Base-by-base conservation (phyloP, 2,888 invertebrate genomes). In the Conchocele bisecta region DNA sequence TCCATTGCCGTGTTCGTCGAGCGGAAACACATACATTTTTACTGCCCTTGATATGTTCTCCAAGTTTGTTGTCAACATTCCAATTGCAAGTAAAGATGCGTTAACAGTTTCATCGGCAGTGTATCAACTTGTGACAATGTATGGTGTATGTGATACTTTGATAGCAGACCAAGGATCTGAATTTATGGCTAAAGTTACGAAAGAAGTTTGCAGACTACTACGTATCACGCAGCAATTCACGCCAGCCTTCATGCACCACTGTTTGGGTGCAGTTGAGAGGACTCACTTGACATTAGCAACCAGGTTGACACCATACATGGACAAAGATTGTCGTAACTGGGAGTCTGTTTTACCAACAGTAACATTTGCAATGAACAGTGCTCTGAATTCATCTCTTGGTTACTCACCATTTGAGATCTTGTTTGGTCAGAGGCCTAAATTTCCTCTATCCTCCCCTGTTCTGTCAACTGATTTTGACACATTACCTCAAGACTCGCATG, bases 331-430 rank as follows among this genome's bases (percentile, higher is more conserved):
- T 37, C 56, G 42, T 42, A 59, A 46, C 7, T 70, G 69, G 70
- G 53, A 56, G 24, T 48, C 46, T 26, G 24, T 48, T 39, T 24
- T 65, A 0, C 44, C 22, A 29, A 48, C 51, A 39, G 64, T 70
- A 22, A 48, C 64, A 9, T 70, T 77, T 44, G 48, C 69, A 22
- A 69, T 69, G 50, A 76, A 76, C 35, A 50, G 58, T 35, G n/a
- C 60, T 48, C 65, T 58, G 3, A 48, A 75, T 46, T 7, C 74
- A n/a, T 20, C 44, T 50, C 13, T 39, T 31, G 70, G 66, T 17
- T 73, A 48, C 20, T 66, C 73, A 28, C 73, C 72, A 24, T 69
- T 67, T 72, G 69, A n/a, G n/a, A n/a, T n/a, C n/a, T n/a, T n/a
- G n/a, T n/a, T n/a, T n/a, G n/a, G n/a, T n/a, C n/a, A n/a, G n/a